Evolutionary conservation across 2,888 invertebrate genomes (phyloP), one percentile per base, ranked within the genome.

Genomic region (Callinectes sapidus): DNA sequence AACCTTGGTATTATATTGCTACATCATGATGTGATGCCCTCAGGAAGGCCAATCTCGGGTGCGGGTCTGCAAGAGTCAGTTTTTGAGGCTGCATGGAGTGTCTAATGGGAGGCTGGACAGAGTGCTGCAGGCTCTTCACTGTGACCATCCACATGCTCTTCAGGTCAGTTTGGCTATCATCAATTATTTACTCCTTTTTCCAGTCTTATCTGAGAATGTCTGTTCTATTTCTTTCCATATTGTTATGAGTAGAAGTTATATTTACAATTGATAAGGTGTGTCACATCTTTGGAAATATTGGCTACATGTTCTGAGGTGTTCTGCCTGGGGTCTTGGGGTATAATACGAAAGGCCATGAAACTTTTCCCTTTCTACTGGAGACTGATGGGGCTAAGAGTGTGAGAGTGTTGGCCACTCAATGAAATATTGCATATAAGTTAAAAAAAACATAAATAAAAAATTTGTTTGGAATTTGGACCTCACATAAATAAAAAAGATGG

Each of bases 51-150:
- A 55, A 3, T n/a, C 32, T 28, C 71, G 48, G 28, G 86, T 77
- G 10, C 91, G 93, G 6, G 90, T 93, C 3, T 93, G 93, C 66
- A 93, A 93, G 54, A 77, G 66, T 35, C 89, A 90, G 93, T 93
- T 93, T 35, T 85, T 93, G 39, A 54, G 54, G 71, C 93, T 93
- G 10, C 93, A 93, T 81, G 93, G 93, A 10, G 93, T 93, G n/a
- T 91, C 93, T 55, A 93, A 93, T 55, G 93, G 93, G 23, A 87
- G 93, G 28, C 85, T 93, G 48, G 93, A 93, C 87, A 48, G 93
- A 13, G 91, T 93, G 23, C 91, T 93, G 16, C 93, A 93, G 42
- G 89, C 91, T 18, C 87, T 93, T 42, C 86, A 87, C 86, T 93
- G 91, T 91, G 39, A 86, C 32, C 42, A 54, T 23, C 89, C 93